Conservation (phyloP, 2,113 vertebrate species). For the Lepisosteus osseus region DNA sequence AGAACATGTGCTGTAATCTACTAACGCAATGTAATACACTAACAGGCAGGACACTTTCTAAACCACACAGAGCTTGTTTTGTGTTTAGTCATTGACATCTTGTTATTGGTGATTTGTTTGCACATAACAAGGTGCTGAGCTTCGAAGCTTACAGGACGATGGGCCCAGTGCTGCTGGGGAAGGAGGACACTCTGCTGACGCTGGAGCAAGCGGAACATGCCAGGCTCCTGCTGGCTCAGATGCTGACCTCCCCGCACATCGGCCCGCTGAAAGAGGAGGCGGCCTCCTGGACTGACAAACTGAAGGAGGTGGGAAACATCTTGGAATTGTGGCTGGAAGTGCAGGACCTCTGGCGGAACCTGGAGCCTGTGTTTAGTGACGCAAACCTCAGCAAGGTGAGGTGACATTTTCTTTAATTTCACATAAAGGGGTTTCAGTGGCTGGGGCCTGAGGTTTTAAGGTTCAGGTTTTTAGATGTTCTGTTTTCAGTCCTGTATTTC, state of each 20-base stretch:
- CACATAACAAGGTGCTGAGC: conserved; percentile 18
- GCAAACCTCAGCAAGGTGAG: conserved; percentile 16
- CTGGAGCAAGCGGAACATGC: conserved; percentile 29
- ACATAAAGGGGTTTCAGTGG: too few species aligned
- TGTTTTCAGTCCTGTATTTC: too few species aligned
- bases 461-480: too few species aligned
- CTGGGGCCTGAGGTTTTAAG: too few species aligned
- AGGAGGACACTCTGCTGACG: conserved; percentile 21
- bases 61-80: too few species aligned
- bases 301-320: conserved; percentile 23
- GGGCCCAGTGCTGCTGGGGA: conserved; percentile 17
- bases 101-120: not conserved
- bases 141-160: conserved; percentile 26
- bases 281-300: conserved; percentile 26
- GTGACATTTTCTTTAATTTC: too few species aligned
- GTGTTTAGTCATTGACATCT: not conserved
- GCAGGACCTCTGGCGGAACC: conserved; percentile 29
- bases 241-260: conserved; percentile 30
- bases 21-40: too few species aligned
- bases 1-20: too few species aligned
- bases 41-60: too few species aligned
- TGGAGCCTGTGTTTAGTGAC: conserved; percentile 26
- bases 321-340: conserved; percentile 29
- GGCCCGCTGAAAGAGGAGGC: conserved; percentile 31
- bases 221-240: conserved; percentile 25